Base-by-base conservation (phyloP, 2,888 invertebrate species). In the Ormyrus thymus region DNA sequence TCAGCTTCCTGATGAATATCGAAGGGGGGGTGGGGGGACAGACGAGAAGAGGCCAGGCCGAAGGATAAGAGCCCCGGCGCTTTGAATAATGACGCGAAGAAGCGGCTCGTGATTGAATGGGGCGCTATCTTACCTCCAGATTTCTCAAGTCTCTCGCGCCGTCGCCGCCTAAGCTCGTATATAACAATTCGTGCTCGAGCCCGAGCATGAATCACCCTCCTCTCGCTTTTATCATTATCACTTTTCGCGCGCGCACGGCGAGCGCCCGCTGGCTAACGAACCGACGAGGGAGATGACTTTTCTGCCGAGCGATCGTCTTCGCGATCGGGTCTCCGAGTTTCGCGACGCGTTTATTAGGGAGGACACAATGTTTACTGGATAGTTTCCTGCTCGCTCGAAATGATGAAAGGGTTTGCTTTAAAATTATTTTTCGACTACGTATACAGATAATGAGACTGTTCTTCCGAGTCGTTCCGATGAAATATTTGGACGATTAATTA, bases 51-150 rank as follows among this genome's bases (percentile, higher is more conserved):
- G 15, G 6, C 15, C 46, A 45, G 59, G 62, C 15, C 29, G 70
- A 53, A 56, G 77, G 73, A 79, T 76, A 79, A 76, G 73, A 75
- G 75, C 62, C 62, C 29, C 29, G 71, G 71, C 79, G 61, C 76
- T 79, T 81, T 81, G 81, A 81, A 81, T 81, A 81, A 81, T 79
- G 78, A 79, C 69, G 72, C 81, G 68, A 81, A 81, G 79, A 81
- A 81, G 81, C 75, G 75, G 29, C 58, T 51, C 76, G 76, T 81
- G 79, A 81, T 81, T 81, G 81, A 81, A 81, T 81, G 74, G 81
- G 62, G 61, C 74, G 76, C 62, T 77, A 79, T 76, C 81, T 81
- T 74, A 79, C 81, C 81, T 79, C 69, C 79, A 75, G 79, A 81
- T 81, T 81, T 81, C 81, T 81, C 81, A 76, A 81, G 81, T 71